These are phyloP conservation scores for Norana najaformis DNA, from an alignment of 2,888 invertebrate species.

Conservation along the genomic window DNA sequence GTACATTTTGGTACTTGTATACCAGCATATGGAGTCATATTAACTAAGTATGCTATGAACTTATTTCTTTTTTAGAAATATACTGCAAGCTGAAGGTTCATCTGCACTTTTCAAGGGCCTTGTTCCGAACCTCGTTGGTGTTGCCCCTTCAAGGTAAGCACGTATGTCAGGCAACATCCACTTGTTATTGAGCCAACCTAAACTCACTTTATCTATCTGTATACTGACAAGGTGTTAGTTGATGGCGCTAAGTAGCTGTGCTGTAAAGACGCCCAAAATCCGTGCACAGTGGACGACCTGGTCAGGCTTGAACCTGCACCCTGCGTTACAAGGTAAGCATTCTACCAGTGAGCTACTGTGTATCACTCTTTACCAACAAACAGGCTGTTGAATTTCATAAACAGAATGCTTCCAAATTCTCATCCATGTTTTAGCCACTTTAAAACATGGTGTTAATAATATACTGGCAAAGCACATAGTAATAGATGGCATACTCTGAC, in stretches of 20 bases:
- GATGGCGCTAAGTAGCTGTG: too few relatives aligned
- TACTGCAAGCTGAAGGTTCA: constrained; percentile 89
- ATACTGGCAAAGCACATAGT: too few relatives aligned
- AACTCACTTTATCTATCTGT: neutral
- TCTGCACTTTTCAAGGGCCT: constrained; percentile 94
- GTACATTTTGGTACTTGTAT: neutral
- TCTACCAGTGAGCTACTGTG: neutral
- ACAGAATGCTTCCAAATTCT: neutral
- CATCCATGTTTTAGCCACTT: neutral
- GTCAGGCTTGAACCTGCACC: neutral
- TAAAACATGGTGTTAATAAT: too few relatives aligned
- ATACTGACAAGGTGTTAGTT: neutral
- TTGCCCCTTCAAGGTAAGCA: constrained; percentile 81
- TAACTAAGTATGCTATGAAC: neutral
- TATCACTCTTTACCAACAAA: neutral
- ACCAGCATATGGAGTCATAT: too few relatives aligned
- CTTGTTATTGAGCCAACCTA: neutral
- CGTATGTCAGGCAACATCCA: neutral
- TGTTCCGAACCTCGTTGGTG: constrained; percentile 95
- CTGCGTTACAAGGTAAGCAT: neutral
- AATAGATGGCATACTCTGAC: too few relatives aligned
- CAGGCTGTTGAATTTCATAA: neutral
- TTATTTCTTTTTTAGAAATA: constrained; percentile 70
- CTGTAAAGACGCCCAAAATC: too few relatives aligned
- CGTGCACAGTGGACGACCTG: neutral